A percentile compares a stretch with the other conserved stretches of the same genome.
phyloP scores from a whole-genome alignment of 2,113 vertebrate species.

The Scomber scombrus region DNA sequence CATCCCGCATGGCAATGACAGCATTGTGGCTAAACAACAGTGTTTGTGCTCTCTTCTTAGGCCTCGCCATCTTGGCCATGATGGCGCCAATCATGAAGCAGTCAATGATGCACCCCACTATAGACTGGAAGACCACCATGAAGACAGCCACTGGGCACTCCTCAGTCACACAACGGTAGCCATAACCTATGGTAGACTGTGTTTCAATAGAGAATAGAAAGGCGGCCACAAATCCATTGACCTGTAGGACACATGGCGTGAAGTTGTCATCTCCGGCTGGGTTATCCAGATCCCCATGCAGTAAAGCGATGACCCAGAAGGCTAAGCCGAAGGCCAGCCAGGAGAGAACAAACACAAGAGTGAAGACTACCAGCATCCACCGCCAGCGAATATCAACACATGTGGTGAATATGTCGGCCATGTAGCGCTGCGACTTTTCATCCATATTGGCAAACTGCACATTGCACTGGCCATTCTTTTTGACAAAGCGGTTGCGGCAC shows the following conservation, averaged over 20 bases:
- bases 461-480: constrained; percentile 98
- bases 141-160: constrained; percentile 96
- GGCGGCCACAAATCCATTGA: constrained; percentile 96
- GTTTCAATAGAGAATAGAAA: constrained; percentile 99
- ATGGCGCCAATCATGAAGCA: constrained; percentile 99
- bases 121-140: constrained; percentile 98
- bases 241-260: constrained; percentile 95
- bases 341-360: constrained; percentile 93
- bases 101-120: constrained; percentile 97
- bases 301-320: constrained; percentile 97
- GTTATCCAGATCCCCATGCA: constrained; percentile 95
- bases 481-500: constrained; percentile 95
- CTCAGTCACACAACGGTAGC: constrained; percentile 97
- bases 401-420: constrained; percentile 97
- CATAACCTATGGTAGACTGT: constrained; percentile 97
- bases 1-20: constrained; percentile 94
- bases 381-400: constrained; percentile 98
- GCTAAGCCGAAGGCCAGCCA: constrained; percentile 95
- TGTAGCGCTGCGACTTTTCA: constrained; percentile 95
- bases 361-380: constrained; percentile 96
- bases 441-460: constrained; percentile 98
- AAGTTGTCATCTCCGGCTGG: constrained; percentile 89
- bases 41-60: constrained; percentile 96
- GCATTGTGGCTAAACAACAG: constrained; percentile 97
- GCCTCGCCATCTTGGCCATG: constrained; percentile 99